Conservation (phyloP, 2,888 invertebrate species). For the Leptodirus hochenwartii region DNA sequence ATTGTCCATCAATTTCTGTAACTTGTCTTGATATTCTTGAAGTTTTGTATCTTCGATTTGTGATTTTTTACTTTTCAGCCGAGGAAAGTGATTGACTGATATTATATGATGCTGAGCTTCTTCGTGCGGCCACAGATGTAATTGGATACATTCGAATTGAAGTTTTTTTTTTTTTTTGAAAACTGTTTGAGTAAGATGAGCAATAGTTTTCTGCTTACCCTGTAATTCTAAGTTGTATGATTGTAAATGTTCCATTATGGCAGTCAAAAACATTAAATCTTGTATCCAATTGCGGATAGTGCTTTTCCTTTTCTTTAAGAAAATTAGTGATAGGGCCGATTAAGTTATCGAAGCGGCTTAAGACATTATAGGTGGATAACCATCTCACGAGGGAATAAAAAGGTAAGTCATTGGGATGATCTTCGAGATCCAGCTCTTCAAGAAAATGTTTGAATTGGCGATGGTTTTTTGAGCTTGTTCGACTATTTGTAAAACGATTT, state of each 20-base stretch:
- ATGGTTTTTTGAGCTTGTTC: constrained; percentile 11
- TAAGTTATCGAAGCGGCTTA: constrained; percentile 10
- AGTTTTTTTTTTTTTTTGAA: constrained; percentile 10
- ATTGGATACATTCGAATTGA: too few relatives aligned
- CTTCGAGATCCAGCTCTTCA: too few relatives aligned
- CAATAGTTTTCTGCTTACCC: constrained; percentile 11
- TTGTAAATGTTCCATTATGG: constrained; percentile 11
- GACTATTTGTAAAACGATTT: constrained; percentile 11
- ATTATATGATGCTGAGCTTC: too few relatives aligned
- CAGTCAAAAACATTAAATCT: constrained; percentile 10
- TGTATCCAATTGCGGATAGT: too few relatives aligned
- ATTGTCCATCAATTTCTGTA: constrained; percentile 10
- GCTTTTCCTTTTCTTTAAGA: constrained; percentile 12
- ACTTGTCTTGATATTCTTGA: constrained; percentile 13
- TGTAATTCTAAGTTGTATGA: constrained; percentile 12
- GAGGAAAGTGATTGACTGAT: constrained; percentile 10
- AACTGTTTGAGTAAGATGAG: constrained; percentile 7
- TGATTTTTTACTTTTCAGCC: constrained; percentile 10
- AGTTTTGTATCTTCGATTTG: constrained; percentile 11
- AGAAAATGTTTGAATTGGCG: constrained; percentile 12
- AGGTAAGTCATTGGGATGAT: too few relatives aligned
- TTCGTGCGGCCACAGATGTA: too few relatives aligned
- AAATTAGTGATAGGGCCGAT: constrained; percentile 11
- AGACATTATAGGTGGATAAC: too few relatives aligned
- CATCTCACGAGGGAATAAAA: constrained; percentile 11